Base-by-base conservation (phyloP, 2,888 invertebrate species). In the Mayetiola destructor region DNA sequence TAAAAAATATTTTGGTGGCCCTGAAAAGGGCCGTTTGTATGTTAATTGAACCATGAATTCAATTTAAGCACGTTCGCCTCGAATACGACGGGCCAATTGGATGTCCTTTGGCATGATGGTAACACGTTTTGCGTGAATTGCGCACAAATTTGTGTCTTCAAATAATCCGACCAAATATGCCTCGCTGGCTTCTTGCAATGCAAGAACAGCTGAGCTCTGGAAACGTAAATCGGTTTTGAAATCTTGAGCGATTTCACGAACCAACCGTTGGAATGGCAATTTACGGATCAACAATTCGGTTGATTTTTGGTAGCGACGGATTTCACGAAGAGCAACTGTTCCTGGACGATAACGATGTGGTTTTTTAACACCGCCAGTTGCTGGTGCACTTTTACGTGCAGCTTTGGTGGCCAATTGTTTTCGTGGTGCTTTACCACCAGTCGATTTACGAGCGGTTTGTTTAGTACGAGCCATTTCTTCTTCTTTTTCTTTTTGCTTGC, bases 41-140 rank as follows among this genome's bases (percentile, higher is more conserved):
- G 12, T 8, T 12, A n/a, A 36, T n/a, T 36, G n/a, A n/a, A n/a
- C n/a, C n/a, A n/a, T n/a, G n/a, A n/a, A n/a, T n/a, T n/a, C n/a
- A n/a, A n/a, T n/a, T 85, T 89, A 91, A 80, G 89, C 89, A 75
- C 93, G 85, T 77, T 94, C 93, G 64, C 94, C 94, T 70, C 94
- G 88, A 76, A 95, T 95, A 79, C 94, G 85, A 72, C 93, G 84
- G 60, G 94, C 94, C 73, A 95, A 79, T 75, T 94, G 93, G 69
- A 95, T 94, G 73, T 95, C 94, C 76, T 94, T 95, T 66, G 94
- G 94, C 93, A 94, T 95, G 75, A 95, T 95, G 63, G 94, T 95
- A 58, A 95, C 94, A 67, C 94, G 85, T 76, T 94, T 94, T 66
- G 94, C 94, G 69, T 95, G 95, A 72, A 96, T 94, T 64, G 93